Evolutionary conservation across 1,140 invertebrate genomes (phyloP), one percentile per base, ranked within the genome.

Genomic region (Drosophila bocki): DNA sequence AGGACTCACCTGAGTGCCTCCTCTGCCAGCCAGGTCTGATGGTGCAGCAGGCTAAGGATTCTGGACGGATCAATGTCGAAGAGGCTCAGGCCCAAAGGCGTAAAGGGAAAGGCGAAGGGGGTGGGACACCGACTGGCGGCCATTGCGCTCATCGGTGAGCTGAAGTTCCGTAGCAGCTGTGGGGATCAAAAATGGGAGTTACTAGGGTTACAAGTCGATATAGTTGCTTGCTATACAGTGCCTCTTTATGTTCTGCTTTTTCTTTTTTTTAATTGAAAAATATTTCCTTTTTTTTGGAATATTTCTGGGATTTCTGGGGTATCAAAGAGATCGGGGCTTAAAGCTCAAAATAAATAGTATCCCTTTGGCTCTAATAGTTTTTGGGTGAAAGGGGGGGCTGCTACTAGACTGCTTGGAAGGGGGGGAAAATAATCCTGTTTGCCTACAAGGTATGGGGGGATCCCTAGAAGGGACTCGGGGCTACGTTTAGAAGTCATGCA

Each of bases 61-160:
- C 91, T 91, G 92, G 91, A 93, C 91, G 92, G 92, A 93, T 93
- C 92, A 26, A 92, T 88, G 76, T 93, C 92, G 71, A 93, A 93
- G 53, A 92, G 76, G 78, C 91, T 91, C 62, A 93, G 62, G 17
- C 92, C 92, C 54, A 93, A 75, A 11, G 92, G 91, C 58, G 90
- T 88, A 41, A 93, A 92, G n/a, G 92, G 92, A 58, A 93, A 92
- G 60, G 90, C 81, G 51, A 93, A 93, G 32, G 92, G 92, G 11
- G 91, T 90, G 19, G 91, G 92, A 58, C 92, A 93, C 13, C 91
- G 83, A 39, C 84, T 80, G 54, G 79, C 64, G 42, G 80, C 54
- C 74, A 81, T 77, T 13, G 83, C 81, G 65, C 75, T 71, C 67
- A 91, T 79, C 19, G 87, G 86, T 0, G 78, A 88, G 62, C 79